Base-by-base conservation (phyloP, 2,888 invertebrate species). In the Tetranychus piercei region DNA sequence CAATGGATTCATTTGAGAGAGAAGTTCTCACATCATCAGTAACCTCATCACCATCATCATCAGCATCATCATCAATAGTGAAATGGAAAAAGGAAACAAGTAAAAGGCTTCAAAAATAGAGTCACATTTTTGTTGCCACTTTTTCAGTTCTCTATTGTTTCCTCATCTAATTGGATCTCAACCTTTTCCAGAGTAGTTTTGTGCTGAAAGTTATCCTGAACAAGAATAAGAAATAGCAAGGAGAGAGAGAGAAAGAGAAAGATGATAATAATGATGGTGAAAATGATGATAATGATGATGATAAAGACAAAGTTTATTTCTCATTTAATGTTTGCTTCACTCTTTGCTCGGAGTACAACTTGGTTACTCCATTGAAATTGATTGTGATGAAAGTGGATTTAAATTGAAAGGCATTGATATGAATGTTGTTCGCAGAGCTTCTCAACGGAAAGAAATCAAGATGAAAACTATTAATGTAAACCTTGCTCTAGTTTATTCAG, bases 381-480 rank as follows among this genome's bases (percentile, higher is more conserved):
- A 55, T 55, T 55, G 55, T 55, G 55, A 15, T 44, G 69, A 74
- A 20, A 74, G 45, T 11, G 55, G 45, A 69, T 74, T 74, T 20
- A 70, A 55, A n/a, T 65, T 66, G 11, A 20, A n/a, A 70, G 69
- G 67, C 23, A 74, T n/a, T 20, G 67, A 22, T 45, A 45, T 11
- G 7, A 15, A 55, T 55, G 55, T 15, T 55, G 11, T 2, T 55
- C 6, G 2, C 15, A 9, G 7, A 15, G 55, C 11, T 55, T 1
- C 1, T 55, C 55, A 45, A 11, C 5, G 23, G 23, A 23, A 45
- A 11, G 55, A 0, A 15, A 15, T 55, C 55, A 9, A 15, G 15
- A 55, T 15, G 55, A 55, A 34, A 55, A 55, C 55, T 55, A 55
- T 55, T 55, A 8, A 55, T 55, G 55, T 5, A 5, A 5, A 9